Evolutionary conservation across 2,888 invertebrate genomes (phyloP).

Genomic region (Oscheius myriophilus): DNA sequence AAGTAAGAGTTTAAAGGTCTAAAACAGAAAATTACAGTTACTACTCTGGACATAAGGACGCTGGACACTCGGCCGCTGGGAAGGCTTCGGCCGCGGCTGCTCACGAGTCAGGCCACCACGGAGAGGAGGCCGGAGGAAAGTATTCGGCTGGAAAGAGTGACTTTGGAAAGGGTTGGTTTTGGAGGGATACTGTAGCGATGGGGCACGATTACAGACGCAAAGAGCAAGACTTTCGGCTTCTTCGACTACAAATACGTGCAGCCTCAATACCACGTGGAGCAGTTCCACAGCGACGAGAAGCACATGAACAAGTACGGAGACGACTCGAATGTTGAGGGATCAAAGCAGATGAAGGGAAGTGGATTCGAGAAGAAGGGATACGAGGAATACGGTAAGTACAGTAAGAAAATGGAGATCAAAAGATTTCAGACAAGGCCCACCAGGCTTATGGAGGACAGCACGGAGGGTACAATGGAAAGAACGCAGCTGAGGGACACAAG

Average conservation of each 20-base stretch:
- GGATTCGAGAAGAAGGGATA: constrained; percentile 58
- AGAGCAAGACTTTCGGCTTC: constrained; percentile 62
- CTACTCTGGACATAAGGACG: constrained; percentile 40
- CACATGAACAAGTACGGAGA: constrained; percentile 60
- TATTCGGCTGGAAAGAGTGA: constrained; percentile 49
- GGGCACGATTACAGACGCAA: constrained; percentile 44
- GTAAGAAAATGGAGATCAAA: constrained; percentile 24
- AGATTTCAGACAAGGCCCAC: constrained; percentile 48
- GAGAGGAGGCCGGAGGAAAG: constrained; percentile 49
- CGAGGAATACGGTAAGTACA: constrained; percentile 46
- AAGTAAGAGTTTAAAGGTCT: neutral
- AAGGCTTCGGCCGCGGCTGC: constrained; percentile 47
- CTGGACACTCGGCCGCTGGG: constrained; percentile 43
- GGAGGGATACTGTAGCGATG: too few species aligned
- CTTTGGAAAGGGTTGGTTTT: constrained; percentile 51
- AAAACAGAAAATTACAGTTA: constrained; percentile 20
- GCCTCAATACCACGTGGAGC: constrained; percentile 64
- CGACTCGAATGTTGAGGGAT: constrained; percentile 54
- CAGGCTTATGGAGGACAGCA: constrained; percentile 49
- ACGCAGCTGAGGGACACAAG: constrained; percentile 45
- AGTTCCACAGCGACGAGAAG: constrained; percentile 64
- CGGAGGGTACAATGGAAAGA: constrained; percentile 50
- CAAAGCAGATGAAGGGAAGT: constrained; percentile 45
- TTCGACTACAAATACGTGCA: constrained; percentile 64
- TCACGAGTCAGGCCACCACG: constrained; percentile 46